A percentile compares a stretch with the other conserved stretches of the same genome.
Evolutionary conservation across 2,113 vertebrate species (phyloP).

Genomic region (Melierax canorus): DNA sequence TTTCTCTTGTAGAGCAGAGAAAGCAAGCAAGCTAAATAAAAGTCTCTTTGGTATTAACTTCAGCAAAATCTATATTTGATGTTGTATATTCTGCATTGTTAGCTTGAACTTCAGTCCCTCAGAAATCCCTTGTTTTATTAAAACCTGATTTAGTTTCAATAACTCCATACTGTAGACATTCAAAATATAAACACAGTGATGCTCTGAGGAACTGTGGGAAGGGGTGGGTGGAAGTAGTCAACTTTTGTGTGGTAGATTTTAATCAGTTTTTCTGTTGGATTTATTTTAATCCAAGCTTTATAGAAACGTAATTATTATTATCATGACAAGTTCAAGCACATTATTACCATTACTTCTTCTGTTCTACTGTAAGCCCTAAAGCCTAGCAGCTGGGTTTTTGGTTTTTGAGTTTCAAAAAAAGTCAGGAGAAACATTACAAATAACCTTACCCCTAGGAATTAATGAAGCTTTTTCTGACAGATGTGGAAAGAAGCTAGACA

Average conservation of each 20-base stretch:
- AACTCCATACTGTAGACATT: neutral
- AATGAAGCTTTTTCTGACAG: neutral
- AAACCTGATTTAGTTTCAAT: neutral
- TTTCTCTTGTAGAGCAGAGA: neutral
- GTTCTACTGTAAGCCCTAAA: neutral
- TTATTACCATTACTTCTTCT: neutral
- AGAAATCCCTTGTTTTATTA: constrained; percentile 23
- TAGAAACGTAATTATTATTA: neutral
- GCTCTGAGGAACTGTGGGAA: neutral
- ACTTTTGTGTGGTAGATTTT: neutral
- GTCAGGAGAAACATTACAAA: neutral
- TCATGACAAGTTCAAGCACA: neutral
- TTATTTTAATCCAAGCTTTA: neutral
- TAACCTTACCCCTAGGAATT: neutral
- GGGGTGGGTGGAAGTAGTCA: neutral
- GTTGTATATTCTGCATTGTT: neutral
- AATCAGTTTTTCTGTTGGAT: neutral
- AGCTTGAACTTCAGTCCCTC: neutral
- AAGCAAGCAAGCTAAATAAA: neutral
- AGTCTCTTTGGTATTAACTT: neutral
- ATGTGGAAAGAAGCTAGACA: neutral
- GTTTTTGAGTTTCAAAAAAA: neutral
- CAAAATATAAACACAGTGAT: neutral
- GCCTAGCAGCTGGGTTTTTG: neutral
- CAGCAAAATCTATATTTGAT: neutral